phyloP scores from a whole-genome alignment of 2,888 invertebrate species.

The Coleophora deauratella region DNA sequence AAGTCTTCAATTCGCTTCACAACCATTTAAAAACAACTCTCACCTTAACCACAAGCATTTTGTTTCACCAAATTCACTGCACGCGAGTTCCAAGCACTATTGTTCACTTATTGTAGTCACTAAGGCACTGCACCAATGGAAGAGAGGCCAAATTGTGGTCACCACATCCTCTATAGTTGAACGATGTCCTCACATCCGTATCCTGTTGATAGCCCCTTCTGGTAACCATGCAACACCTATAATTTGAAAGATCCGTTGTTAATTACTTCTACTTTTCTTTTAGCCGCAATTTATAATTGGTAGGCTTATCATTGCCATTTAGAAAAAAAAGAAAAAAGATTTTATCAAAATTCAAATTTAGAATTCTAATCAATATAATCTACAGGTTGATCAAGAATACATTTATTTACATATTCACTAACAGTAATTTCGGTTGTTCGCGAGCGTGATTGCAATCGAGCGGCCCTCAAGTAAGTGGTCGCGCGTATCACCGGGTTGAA shows the following conservation, averaged over 20 bases:
- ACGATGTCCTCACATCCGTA: slow-evolving; percentile 47
- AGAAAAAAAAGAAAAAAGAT: too few relatives aligned
- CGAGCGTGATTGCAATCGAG: slow-evolving; percentile 47
- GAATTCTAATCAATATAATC: neutral
- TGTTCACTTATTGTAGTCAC: slow-evolving; percentile 31
- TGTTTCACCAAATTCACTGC: slow-evolving; percentile 28
- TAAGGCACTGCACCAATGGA: slow-evolving; percentile 25
- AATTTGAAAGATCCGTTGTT: slow-evolving; percentile 58
- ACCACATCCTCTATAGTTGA: slow-evolving; percentile 32
- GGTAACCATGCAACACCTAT: slow-evolving; percentile 51
- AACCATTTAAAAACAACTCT: slow-evolving; percentile 8
- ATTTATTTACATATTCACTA: slow-evolving; percentile 14
- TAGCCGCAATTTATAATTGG: slow-evolving; percentile 50
- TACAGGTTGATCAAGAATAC: slow-evolving; percentile 10
- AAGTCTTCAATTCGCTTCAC: neutral
- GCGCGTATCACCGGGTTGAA: slow-evolving; percentile 53
- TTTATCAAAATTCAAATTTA: slow-evolving; percentile 20
- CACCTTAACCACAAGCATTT: slow-evolving; percentile 46
- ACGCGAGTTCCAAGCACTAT: slow-evolving; percentile 24
- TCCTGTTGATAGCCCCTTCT: slow-evolving; percentile 24
- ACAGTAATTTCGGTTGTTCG: slow-evolving; percentile 1
- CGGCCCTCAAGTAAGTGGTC: slow-evolving; percentile 57
- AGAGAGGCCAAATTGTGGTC: slow-evolving; percentile 21
- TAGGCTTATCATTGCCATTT: neutral
- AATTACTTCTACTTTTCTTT: slow-evolving; percentile 43